Percentiles rank a stretch among this genome's conserved stretches.
Evolutionary conservation across 37 sponge, comb jelly and placozoan species (phyloP).

Genomic region (Tethya wilhelma): DNA sequence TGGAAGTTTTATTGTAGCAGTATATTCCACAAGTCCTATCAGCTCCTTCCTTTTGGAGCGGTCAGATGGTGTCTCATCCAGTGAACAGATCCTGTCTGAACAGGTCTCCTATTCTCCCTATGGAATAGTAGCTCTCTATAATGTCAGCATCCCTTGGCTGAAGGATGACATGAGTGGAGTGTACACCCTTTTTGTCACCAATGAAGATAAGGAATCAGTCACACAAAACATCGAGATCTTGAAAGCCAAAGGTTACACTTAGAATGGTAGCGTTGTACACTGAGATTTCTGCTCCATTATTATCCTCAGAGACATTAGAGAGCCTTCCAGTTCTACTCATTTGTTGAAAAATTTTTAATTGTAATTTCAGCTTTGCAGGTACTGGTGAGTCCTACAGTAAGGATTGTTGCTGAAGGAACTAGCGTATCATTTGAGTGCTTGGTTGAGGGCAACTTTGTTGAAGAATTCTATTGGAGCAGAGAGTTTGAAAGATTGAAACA

Average conservation of each 20-base stretch:
- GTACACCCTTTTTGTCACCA: constrained; percentile 23
- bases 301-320: too few relatives aligned
- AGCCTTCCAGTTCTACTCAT: too few relatives aligned
- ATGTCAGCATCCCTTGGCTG: constrained; percentile 19
- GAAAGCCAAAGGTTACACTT: constrained; percentile 20
- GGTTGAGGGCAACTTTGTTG: constrained; percentile 1
- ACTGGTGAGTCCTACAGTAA: constrained; percentile 9
- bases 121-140: neutral
- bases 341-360: too few relatives aligned
- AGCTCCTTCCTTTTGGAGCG: neutral
- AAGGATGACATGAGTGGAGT: neutral
- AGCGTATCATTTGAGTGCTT: constrained; percentile 25
- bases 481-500: constrained; percentile 8
- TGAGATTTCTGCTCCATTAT: too few relatives aligned
- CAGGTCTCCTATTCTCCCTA: neutral
- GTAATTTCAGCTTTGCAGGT: too few relatives aligned
- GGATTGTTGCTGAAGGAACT: constrained; percentile 16
- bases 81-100: neutral
- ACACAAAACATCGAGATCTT: constrained; percentile 12
- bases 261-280: neutral
- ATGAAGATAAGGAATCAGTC: constrained; percentile 1
- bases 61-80: neutral
- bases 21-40: constrained; percentile 17
- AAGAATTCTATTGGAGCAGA: constrained; percentile 18
- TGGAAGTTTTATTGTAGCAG: constrained; percentile 6